phyloP scores from a whole-genome alignment of 35 echinoderm and acorn worm genomes.

The Apostichopus japonicus region DNA sequence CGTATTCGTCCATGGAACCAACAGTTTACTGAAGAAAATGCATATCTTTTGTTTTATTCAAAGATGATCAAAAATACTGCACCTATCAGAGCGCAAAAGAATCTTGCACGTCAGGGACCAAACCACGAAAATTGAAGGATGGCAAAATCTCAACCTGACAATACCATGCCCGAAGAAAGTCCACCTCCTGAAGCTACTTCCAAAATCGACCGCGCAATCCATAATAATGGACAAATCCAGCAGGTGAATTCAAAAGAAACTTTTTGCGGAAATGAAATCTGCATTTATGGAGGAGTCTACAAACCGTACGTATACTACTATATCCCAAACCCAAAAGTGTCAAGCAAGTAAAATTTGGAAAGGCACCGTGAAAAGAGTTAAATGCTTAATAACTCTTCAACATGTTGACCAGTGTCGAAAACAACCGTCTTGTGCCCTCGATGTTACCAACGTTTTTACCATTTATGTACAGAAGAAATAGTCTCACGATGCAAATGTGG shows the following conservation, averaged over 20 bases:
- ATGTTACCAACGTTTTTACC: background rate
- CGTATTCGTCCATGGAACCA: background rate
- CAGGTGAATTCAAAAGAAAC: background rate
- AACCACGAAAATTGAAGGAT: background rate
- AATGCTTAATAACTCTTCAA: background rate
- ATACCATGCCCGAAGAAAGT: background rate
- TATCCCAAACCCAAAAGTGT: background rate
- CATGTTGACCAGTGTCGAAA: background rate
- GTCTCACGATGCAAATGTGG: background rate
- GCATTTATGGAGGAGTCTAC: background rate
- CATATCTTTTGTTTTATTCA: conserved; percentile 1
- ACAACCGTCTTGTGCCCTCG: background rate
- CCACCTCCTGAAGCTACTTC: background rate
- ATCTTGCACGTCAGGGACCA: background rate
- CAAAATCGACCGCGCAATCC: background rate
- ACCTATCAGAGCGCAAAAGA: background rate
- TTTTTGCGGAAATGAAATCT: background rate
- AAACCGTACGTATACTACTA: background rate
- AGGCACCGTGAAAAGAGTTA: background rate
- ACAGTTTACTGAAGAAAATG: conserved; percentile 15
- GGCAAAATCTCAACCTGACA: background rate
- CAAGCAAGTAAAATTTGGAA: background rate
- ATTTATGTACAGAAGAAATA: background rate
- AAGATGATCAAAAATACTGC: background rate
- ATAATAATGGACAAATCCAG: background rate